Evolutionary conservation across 2,797 vertebrate genomes (phyloP), one percentile per base, ranked within the genome.

Genomic region (Cirrhinus molitorella): DNA sequence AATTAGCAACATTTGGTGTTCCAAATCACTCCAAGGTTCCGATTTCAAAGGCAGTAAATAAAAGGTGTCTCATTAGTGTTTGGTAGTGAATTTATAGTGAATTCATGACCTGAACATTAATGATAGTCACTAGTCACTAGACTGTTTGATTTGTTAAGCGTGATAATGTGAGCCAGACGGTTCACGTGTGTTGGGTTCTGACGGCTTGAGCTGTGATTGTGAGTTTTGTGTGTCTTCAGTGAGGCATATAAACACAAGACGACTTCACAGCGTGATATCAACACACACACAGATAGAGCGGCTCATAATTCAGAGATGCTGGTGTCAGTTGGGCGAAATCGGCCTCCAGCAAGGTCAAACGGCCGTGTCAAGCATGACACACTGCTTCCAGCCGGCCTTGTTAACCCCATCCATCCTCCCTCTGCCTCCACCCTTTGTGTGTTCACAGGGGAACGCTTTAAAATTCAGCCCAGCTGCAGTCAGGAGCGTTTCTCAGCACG

Each of bases 311-410:
- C 86, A 83, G 28, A 49, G 37, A 67, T 19, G 61, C 45, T 71
- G 47, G 53, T 76, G 71, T 72, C 23, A 57, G 59, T 57, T 67
- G 83, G 76, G 59, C 12, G 79, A 72, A 83, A 57, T 19, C 23
- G 59, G 88, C 86, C 88, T 90, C 88, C 88, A 92, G 90, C 92
- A 93, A 94, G 93, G 94, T 94, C 94, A 94, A 93, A 91, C 91
- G 91, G 90, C 91, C 88, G 90, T 93, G 93, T 94, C 93, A 93
- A 89, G 89, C 89, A 89, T 93, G 92, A 95, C 93, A 94, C 92
- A 94, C 79, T 59, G 84, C 84, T 83, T 82, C 90, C 90, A 92
- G 89, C 88, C 91, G 87, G 92, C 91, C 93, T 94, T 90, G 93
- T 89, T 89, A 89, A 88, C 88, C 86, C 75, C 71, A 43, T 40